A percentile compares a stretch with the other conserved stretches of the same genome.
phyloP scores from a whole-genome alignment of 1,140 invertebrate species.

The Ceratina australensis region DNA sequence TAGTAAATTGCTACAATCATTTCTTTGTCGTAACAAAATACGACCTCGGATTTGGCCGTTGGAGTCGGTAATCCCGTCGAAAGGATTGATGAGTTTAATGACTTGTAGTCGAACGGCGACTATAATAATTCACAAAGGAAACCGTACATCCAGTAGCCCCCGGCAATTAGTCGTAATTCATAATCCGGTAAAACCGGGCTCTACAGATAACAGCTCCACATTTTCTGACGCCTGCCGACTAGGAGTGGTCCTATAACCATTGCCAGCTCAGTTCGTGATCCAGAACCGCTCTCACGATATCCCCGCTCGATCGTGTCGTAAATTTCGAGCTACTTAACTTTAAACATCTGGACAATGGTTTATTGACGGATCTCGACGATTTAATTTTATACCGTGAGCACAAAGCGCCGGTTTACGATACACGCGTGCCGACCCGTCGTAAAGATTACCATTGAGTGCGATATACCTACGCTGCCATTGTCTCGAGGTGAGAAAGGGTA shows the following conservation, averaged over 20 bases:
- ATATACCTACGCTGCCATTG: too few relatives aligned
- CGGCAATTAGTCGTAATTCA: constrained; percentile 26
- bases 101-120: too few relatives aligned
- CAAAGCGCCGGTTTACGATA: not conserved
- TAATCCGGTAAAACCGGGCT: constrained; percentile 6
- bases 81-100: not conserved
- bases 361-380: not conserved
- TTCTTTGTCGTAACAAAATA: too few relatives aligned
- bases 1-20: too few relatives aligned
- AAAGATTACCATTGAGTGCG: too few relatives aligned
- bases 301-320: not conserved
- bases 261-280: not conserved
- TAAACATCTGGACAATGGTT: not conserved
- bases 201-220: constrained; percentile 1
- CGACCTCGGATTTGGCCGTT: too few relatives aligned
- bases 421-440: not conserved
- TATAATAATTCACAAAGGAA: not conserved
- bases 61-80: too few relatives aligned
- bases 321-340: constrained; percentile 19
- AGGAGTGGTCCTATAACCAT: constrained; percentile 20
- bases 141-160: too few relatives aligned
- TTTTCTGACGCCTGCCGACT: not conserved
- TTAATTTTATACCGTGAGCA: not conserved
- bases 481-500: too few relatives aligned
- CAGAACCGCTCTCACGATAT: not conserved